phyloP scores from a whole-genome alignment of 2,797 vertebrate genomes.

The Lacerta bilineata region DNA sequence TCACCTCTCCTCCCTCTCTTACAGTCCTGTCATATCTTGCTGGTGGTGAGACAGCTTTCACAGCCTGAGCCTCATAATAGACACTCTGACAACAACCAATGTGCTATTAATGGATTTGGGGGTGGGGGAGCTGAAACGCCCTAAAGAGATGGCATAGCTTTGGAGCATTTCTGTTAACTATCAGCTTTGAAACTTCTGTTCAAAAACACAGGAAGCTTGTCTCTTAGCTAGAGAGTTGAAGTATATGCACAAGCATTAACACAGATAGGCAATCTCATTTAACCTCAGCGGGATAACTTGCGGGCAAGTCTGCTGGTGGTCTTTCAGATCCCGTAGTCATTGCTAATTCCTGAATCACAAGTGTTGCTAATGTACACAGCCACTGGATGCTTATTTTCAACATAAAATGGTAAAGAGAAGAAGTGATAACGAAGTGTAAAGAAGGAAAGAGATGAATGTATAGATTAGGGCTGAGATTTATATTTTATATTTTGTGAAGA shows the following conservation, averaged over 20 bases:
- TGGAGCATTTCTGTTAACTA: slow-evolving; percentile 67
- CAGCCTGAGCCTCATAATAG: slow-evolving; percentile 67
- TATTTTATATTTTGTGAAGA: neutral
- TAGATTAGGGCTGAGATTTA: neutral
- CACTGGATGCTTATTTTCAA: neutral
- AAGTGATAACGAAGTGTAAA: neutral
- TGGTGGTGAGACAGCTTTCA: slow-evolving; percentile 68
- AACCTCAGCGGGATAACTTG: slow-evolving; percentile 46
- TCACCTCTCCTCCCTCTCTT: slow-evolving; percentile 56
- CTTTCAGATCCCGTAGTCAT: slow-evolving; percentile 26
- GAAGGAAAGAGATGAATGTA: neutral
- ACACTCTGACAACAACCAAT: slow-evolving; percentile 72
- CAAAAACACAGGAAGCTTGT: slow-evolving; percentile 29
- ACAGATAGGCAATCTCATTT: slow-evolving; percentile 24
- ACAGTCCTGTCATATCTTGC: slow-evolving; percentile 67
- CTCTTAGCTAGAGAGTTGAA: slow-evolving; percentile 26
- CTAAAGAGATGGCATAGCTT: slow-evolving; percentile 69
- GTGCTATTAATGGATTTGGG: slow-evolving; percentile 74
- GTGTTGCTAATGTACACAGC: neutral
- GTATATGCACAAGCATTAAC: neutral
- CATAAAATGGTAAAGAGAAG: neutral
- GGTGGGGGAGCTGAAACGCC: slow-evolving; percentile 37
- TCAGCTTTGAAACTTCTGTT: slow-evolving; percentile 62
- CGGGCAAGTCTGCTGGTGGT: neutral
- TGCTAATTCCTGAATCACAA: slow-evolving; percentile 21